Evolutionary conservation across 2,113 vertebrate species (phyloP).

Genomic region (Siniperca chuatsi): DNA sequence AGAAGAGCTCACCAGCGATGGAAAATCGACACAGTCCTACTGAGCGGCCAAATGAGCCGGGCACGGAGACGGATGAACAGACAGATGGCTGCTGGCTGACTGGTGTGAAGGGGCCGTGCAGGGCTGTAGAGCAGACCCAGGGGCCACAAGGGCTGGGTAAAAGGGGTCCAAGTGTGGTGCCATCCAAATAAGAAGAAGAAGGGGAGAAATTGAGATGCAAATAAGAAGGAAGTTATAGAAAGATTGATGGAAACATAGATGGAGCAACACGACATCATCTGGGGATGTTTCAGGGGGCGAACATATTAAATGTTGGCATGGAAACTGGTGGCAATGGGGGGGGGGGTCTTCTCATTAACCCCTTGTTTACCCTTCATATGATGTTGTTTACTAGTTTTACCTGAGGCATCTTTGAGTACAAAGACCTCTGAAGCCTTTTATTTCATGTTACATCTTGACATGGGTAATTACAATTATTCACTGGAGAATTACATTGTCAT

Average conservation of each 20-base stretch:
- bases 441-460: constrained; percentile 53
- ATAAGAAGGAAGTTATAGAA: constrained; percentile 50
- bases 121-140: constrained; percentile 64
- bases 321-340: constrained; percentile 25
- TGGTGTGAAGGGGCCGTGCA: constrained; percentile 72
- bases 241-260: constrained; percentile 21
- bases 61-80: constrained; percentile 72
- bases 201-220: constrained; percentile 50
- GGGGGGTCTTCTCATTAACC: constrained; percentile 72
- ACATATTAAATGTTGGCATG: constrained; percentile 30
- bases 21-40: constrained; percentile 79
- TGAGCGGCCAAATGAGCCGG: constrained; percentile 82
- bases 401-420: constrained; percentile 56
- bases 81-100: constrained; percentile 82
- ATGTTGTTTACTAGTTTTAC: constrained; percentile 69
- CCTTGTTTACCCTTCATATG: constrained; percentile 68
- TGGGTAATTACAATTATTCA: constrained; percentile 67
- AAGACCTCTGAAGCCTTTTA: constrained; percentile 53
- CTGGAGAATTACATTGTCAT: constrained; percentile 50
- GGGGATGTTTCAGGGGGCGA: constrained; percentile 51
- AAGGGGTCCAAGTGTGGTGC: constrained; percentile 54
- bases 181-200: constrained; percentile 50
- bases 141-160: constrained; percentile 61
- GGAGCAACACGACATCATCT: constrained; percentile 54
- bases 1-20: constrained; percentile 71